Evolutionary conservation across 2,797 vertebrate genomes (phyloP), one percentile per base, ranked within the genome.

Genomic region (Artibeus lituratus): DNA sequence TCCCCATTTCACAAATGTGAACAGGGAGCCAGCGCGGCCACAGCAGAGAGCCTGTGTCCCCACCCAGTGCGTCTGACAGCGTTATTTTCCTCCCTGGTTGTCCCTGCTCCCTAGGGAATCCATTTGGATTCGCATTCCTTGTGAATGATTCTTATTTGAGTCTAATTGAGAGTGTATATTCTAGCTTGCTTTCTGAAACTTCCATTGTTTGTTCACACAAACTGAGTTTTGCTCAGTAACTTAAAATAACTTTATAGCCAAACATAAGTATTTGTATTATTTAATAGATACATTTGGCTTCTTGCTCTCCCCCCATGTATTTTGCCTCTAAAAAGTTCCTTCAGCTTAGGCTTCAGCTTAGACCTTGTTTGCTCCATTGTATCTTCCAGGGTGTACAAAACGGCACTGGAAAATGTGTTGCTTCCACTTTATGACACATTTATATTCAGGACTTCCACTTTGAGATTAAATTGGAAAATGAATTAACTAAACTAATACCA

Each of bases 381-480:
- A 77, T 69, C 7, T 76, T 89, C 14, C n/a, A 74, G 18, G 5
- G 9, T 78, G 53, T 77, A 85, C 7, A 94, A 51, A 35, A 91
- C 69, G 95, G 22, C 22, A 32, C 22, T 74, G 53, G 65, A 91
- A 92, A 85, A 74, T 62, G 21, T 87, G 49, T 81, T 86, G 49
- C 32, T 74, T 97, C 53, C 7, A 24, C 16, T 91, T 87, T 86
- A 12, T 47, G 39, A 73, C 93, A 55, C 37, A 69, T 93, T 92
- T 94, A 76, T 77, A 85, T 47, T 90, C 59, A 87, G 42, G n/a
- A 35, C 10, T 90, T 96, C 42, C 67, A 85, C 94, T 94, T 84
- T 85, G 70, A 92, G 57, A 97, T 95, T 96, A 96, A 96, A 84
- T 81, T 87, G 49, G 49, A 72, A 96, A 94, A 87, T 78, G 37